Evolutionary conservation across 2,113 vertebrate species (phyloP).

Genomic region (Penelope pileata): DNA sequence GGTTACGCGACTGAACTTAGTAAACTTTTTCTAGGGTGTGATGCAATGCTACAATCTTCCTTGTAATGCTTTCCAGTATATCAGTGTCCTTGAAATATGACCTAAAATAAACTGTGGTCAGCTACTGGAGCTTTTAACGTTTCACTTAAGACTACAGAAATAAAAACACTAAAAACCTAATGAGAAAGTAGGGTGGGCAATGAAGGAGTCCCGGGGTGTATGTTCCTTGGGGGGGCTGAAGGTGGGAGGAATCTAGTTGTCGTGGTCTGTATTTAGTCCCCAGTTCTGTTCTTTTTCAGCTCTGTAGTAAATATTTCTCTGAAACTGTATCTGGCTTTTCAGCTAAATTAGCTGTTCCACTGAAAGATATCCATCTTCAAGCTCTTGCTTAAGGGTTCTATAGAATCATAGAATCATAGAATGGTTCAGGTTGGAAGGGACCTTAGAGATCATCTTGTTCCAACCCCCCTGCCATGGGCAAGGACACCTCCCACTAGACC

Average conservation of each 20-base stretch:
- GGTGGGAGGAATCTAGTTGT: not conserved
- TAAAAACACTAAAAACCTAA: not conserved
- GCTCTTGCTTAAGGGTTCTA: too few species aligned
- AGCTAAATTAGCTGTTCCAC: not conserved
- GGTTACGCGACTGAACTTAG: constrained; percentile 41
- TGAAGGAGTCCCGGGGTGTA: not conserved
- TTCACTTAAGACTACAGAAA: not conserved
- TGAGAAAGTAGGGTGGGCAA: not conserved
- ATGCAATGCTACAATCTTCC: constrained; percentile 7
- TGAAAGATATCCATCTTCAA: not conserved
- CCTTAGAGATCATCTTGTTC: too few species aligned
- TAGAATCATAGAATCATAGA: too few species aligned
- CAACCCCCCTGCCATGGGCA: too few species aligned
- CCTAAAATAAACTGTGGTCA: constrained; percentile 36
- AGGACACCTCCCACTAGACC: too few species aligned
- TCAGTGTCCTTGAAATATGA: constrained; percentile 42
- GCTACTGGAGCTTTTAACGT: not conserved
- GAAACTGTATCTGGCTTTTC: not conserved
- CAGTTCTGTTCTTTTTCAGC: not conserved
- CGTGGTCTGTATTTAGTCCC: not conserved
- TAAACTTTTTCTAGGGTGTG: constrained; percentile 38
- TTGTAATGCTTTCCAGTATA: constrained; percentile 52
- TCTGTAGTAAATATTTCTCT: not conserved
- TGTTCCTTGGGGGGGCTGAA: not conserved
- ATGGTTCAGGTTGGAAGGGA: too few species aligned